Base-by-base conservation (phyloP, 2,113 vertebrate species). In the Chunga burmeisteri region DNA sequence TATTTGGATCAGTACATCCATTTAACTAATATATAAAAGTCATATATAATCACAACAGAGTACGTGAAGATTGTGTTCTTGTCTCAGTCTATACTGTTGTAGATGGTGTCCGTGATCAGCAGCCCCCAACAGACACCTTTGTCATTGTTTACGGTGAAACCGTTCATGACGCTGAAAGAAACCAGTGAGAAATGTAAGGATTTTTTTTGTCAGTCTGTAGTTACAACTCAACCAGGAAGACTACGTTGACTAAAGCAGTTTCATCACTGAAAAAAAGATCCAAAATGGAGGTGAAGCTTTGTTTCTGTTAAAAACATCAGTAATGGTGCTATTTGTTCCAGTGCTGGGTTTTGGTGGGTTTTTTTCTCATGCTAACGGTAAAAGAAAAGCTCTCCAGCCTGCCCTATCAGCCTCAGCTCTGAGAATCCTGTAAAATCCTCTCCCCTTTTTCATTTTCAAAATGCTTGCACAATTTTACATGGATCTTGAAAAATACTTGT, bases 1-100 rank as follows among this genome's bases (percentile, higher is more conserved):
- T 98, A 98, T 94, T 98, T 98, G 99, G 97, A 97, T 98, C 98
- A 98, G 98, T 98, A 98, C 93, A 98, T 98, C 97, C 97, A 97
- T 97, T 98, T 97, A 97, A 95, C 97, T 96, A 71, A 97, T 97
- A 96, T 97, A 97, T 97, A 97, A 93, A 97, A 91, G 96, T 90
- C 93, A 70, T 62, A 95, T 88, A 91, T 95, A 95, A 81, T 72
- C 93, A 88, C 93, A 94, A 80, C 74, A 79, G 59, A 93, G 93
- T 84, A 62, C 8, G 9, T 94, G 58, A 91, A 92, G 86, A 59
- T 27, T 46, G 65, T 77, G 46, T 74, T 88, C 44, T 63, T 62
- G 71, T 95, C 79, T 73, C 53, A 63, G 18, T 71, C 63, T 47
- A 1, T 65, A 21, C 50, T 84, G 26, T 32, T 74, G 44, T 5